Base-by-base conservation (phyloP, 30 jellyfish, hydroid and myxozoan species). In the Pseudorhiza aurosa region DNA sequence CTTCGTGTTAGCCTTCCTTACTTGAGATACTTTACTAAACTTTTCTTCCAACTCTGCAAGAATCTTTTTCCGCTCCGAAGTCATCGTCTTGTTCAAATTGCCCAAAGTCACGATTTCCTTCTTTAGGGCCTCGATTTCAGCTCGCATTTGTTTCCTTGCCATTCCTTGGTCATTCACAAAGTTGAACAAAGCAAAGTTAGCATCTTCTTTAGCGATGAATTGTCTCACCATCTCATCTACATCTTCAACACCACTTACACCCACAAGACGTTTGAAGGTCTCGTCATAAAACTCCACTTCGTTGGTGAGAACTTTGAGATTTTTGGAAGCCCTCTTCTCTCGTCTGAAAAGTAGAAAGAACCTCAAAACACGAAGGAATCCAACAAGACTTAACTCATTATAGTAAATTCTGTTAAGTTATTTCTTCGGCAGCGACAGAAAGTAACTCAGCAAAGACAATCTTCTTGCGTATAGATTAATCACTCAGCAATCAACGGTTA, bases 111-210 rank as follows among this genome's bases (percentile, higher is more conserved):
- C 65, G 46, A 35, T 79, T 45, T 87, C 96, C 27, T 50, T 36
- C 65, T 81, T 65, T 39, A 87, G 51, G 12, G 26, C 19, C 68
- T 73, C 82, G 31, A 93, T 74, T 22, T 56, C 83, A 14, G 36
- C 53, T 46, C 87, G 96, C 17, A 37, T 43, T 8, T 75, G 88
- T 35, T 93, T 88, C 65, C 51, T 28, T 29, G 59, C 70, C 74
- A 77, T 63, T 28, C 49, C 75, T 63, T 93, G 99, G 29, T 93
- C 96, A 30, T 93, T 87, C 14, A 93, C 97, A 76, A 63, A 93
- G 73, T 57, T 87, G 58, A 85, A 93, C 87, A 93, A 9, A 12
- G 99, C 97, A 47, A 93, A 93, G 26, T 85, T 85, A 50, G 63
- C 56, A 36, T 93, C 95, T 42, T 93, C 99, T 2, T 70, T 73